Conservation (phyloP, 2,888 invertebrate genomes). For the Thera britannica region DNA sequence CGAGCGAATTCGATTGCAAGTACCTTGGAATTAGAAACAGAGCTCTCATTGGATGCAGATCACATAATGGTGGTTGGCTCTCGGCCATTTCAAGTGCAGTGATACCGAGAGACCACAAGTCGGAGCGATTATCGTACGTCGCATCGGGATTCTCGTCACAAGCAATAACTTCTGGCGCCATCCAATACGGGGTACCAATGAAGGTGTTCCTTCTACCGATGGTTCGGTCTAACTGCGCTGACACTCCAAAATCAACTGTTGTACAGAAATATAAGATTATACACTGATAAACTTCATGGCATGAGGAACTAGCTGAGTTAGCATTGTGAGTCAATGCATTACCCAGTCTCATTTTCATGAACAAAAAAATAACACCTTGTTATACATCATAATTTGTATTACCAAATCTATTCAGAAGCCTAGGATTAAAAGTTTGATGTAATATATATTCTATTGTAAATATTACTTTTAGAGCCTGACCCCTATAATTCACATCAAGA, state of each 20-base stretch:
- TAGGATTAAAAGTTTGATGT: too few relatives aligned
- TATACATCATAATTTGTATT: too few relatives aligned
- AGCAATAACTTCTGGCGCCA: conserved; percentile 99
- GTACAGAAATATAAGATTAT: conserved; percentile 15
- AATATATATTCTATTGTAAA: not conserved
- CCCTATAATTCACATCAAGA: not conserved
- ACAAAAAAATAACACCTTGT: too few relatives aligned
- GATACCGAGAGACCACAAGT: conserved; percentile 97
- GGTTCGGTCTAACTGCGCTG: conserved; percentile 99
- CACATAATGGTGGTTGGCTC: conserved; percentile 99
- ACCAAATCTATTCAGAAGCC: too few relatives aligned
- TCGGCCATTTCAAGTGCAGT: conserved; percentile 99
- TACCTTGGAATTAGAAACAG: conserved; percentile 96
- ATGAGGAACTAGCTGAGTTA: too few relatives aligned
- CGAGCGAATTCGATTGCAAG: not conserved
- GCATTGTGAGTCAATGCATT: too few relatives aligned
- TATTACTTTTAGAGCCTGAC: not conserved
- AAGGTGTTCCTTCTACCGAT: conserved; percentile 99
- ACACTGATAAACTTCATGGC: not conserved
- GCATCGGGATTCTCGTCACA: conserved; percentile 99
- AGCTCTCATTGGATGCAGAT: conserved; percentile 99
- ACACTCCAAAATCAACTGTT: conserved; percentile 99
- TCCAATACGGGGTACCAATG: conserved; percentile 99
- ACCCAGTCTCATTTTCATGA: too few relatives aligned
- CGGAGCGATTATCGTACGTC: conserved; percentile 98